Conservation (phyloP, 2,113 vertebrate genomes). For the Sphaerodactylus townsendi region DNA sequence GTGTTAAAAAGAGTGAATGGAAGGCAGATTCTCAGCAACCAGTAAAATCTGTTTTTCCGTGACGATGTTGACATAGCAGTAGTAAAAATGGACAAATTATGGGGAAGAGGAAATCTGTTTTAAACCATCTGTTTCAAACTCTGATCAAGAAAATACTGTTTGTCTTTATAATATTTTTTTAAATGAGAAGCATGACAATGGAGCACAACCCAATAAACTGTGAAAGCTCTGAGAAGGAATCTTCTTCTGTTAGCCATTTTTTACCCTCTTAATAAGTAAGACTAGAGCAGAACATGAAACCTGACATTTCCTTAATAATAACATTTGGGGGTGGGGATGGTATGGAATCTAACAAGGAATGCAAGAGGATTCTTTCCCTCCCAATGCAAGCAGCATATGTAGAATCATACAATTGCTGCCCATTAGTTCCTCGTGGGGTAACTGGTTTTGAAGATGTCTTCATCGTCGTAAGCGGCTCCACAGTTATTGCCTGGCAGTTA, state of each 20-base stretch:
- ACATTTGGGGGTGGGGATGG: background rate
- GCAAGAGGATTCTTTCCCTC: background rate
- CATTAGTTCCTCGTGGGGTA: background rate
- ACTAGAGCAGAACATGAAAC: background rate
- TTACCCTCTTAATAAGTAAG: background rate
- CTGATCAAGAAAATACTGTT: background rate
- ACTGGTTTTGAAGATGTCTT: constrained; percentile 1
- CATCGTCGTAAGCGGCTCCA: background rate
- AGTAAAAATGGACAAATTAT: background rate
- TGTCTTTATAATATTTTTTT: background rate
- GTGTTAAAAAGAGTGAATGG: background rate
- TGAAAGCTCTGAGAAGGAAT: background rate
- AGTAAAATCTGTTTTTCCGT: background rate
- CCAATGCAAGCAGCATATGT: background rate
- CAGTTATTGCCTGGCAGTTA: background rate
- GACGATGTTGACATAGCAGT: background rate
- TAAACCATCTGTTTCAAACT: background rate
- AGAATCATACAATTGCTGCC: background rate
- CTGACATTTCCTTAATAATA: background rate
- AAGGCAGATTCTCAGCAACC: background rate
- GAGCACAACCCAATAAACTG: background rate
- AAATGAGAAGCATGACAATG: background rate
- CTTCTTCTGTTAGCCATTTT: background rate
- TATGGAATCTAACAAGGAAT: background rate
- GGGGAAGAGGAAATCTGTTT: background rate